Conservation (phyloP, 2,113 vertebrate genomes). For the Tachysurus vachellii region DNA sequence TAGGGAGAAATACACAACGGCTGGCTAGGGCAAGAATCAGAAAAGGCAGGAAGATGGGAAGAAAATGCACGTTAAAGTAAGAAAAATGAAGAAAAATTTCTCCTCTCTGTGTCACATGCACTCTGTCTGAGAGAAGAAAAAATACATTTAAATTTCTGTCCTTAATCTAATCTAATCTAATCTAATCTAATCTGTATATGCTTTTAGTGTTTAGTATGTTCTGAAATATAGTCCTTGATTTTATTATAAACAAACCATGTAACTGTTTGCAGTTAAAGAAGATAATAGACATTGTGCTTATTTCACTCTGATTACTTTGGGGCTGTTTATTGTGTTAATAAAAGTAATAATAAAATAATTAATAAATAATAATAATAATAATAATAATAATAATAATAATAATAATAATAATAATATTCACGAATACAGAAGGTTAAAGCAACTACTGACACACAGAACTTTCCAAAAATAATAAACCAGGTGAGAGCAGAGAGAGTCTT, state of each 20-base stretch:
- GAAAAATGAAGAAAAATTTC: slow-evolving; percentile 41
- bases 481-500: slow-evolving; percentile 44
- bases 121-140: slow-evolving; percentile 32
- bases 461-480: neutral
- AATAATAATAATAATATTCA: neutral
- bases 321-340: neutral
- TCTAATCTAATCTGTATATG: neutral
- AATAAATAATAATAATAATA: neutral
- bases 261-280: neutral
- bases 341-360: neutral
- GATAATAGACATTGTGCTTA: neutral
- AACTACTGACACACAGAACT: neutral
- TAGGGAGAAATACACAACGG: slow-evolving; percentile 79
- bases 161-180: neutral
- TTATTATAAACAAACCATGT: neutral
- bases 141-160: neutral
- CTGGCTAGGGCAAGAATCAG: slow-evolving; percentile 71
- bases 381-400: neutral
- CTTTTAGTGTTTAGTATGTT: neutral
- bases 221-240: neutral
- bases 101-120: slow-evolving; percentile 14
- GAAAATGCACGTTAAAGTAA: slow-evolving; percentile 71
- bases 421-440: no score
- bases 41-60: slow-evolving; percentile 62
- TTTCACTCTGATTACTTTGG: neutral